Conservation (phyloP, 2,888 invertebrate genomes). For the Drosophila birchii region DNA sequence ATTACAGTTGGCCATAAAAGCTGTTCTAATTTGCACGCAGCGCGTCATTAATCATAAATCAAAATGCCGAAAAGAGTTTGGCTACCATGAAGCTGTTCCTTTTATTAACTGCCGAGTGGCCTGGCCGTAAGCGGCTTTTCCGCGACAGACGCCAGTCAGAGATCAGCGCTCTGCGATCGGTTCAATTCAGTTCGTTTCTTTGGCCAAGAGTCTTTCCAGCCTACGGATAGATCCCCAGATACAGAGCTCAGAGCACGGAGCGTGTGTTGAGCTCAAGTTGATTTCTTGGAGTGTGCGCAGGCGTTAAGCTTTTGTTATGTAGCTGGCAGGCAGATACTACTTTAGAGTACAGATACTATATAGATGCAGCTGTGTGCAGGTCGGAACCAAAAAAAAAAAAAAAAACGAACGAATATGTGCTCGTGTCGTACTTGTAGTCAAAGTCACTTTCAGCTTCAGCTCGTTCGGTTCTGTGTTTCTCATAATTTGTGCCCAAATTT, state of each 20-base stretch:
- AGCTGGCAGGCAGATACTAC: constrained; percentile 17
- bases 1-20: constrained; percentile 73
- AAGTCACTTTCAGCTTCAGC: constrained; percentile 79
- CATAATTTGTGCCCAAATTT: constrained; percentile 79
- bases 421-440: constrained; percentile 75
- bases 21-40: constrained; percentile 72
- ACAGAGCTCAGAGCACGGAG: constrained; percentile 8
- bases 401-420: constrained; percentile 26
- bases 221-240: constrained; percentile 24
- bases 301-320: constrained; percentile 59
- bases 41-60: constrained; percentile 76
- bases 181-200: constrained; percentile 44
- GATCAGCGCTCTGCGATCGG: constrained; percentile 25
- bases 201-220: constrained; percentile 49
- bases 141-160: constrained; percentile 59
- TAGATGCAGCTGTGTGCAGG: constrained; percentile 25
- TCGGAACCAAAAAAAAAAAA: constrained; percentile 26
- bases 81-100: constrained; percentile 44
- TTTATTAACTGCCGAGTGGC: constrained; percentile 60
- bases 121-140: constrained; percentile 57
- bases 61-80: constrained; percentile 44
- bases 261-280: constrained; percentile 56
- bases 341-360: constrained; percentile 4
- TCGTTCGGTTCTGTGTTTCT: constrained; percentile 58
- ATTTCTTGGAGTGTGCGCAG: constrained; percentile 70